Base-by-base conservation (phyloP, 2,888 invertebrate species). In the Brenthis daphne region DNA sequence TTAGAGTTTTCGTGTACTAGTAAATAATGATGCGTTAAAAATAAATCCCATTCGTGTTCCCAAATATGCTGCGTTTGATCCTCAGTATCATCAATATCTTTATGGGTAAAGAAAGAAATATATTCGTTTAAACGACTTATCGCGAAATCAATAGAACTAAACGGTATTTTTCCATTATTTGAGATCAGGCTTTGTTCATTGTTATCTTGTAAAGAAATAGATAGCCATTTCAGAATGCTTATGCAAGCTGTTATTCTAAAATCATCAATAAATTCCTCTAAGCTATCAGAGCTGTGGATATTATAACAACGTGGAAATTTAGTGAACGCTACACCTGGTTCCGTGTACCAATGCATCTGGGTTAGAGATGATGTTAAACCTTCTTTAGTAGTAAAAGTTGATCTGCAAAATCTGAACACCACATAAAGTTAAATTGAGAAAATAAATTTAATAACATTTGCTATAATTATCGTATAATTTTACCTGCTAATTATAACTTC, bases 361-460 rank as follows among this genome's bases (percentile, higher is more conserved):
- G 96, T 95, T 53, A 98, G 87, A 70, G 96, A 95, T 29, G 94
- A 92, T 74, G 97, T 96, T 48, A 98, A 86, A 3, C 97, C 97
- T 85, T 98, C 98, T 94, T 99, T 99, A 0, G 98, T 98, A 0
- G 98, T 98, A 82, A 98, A 98, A 64, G 96, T 94, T 0, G 98
- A 97, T 78, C 97, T 94, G 76, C 96, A 96, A 86, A 97, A 98
- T 79, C 98, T 96, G 85, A 95, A 96, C 66, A 75, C 79, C 96
- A 95, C 66, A 14, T 51, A 3, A 6, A n/a, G 29, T 6, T 37
- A n/a, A 56, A 33, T 61, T 24, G 5, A 3, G 1, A 29, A 13
- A 54, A 37, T 37, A 37, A 43, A 43, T 43, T 8, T 37, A 11
- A 43, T 11, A 43, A 43, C 11, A 43, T 43, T 43, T 43, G 37